Evolutionary conservation across 2,113 vertebrate genomes (phyloP).

Genomic region (Vireo altiloquus): DNA sequence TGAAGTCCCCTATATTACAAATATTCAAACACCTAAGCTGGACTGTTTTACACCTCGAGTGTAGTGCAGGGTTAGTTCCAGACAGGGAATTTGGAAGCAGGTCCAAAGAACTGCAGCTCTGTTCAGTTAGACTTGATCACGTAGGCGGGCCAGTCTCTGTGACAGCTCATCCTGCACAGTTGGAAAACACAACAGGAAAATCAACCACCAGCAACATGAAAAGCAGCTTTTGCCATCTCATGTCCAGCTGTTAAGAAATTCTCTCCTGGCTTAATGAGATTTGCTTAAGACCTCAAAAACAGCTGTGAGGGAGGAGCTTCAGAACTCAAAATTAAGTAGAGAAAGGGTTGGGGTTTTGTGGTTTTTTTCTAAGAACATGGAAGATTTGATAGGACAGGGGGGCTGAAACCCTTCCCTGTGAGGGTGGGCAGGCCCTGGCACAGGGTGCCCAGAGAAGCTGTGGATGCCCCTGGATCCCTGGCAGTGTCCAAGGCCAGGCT

Average conservation of each 20-base stretch:
- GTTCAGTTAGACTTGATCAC: slow-evolving; percentile 84
- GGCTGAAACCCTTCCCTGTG: background rate
- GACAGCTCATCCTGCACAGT: slow-evolving; percentile 88
- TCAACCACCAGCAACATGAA: background rate
- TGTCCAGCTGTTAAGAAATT: background rate
- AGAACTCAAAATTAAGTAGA: background rate
- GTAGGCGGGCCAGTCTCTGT: slow-evolving; percentile 88
- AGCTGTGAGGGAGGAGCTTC: background rate
- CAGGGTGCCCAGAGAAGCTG: background rate
- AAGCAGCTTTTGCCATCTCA: background rate
- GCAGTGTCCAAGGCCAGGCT: background rate
- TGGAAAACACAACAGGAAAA: background rate
- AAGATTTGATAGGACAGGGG: background rate
- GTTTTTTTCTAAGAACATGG: background rate
- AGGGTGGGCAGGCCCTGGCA: background rate
- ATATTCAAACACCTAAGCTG: slow-evolving; percentile 6
- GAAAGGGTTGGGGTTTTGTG: background rate
- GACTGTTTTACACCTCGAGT: background rate
- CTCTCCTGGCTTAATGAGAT: background rate
- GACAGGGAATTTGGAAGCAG: background rate
- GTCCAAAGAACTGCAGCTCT: background rate
- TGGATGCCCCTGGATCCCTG: background rate
- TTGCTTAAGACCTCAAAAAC: background rate
- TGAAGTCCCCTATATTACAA: slow-evolving; percentile 15
- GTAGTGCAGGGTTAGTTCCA: slow-evolving; percentile 9